phyloP scores from a whole-genome alignment of 2,797 vertebrate species.

The Melanotaenia pygmaea region DNA sequence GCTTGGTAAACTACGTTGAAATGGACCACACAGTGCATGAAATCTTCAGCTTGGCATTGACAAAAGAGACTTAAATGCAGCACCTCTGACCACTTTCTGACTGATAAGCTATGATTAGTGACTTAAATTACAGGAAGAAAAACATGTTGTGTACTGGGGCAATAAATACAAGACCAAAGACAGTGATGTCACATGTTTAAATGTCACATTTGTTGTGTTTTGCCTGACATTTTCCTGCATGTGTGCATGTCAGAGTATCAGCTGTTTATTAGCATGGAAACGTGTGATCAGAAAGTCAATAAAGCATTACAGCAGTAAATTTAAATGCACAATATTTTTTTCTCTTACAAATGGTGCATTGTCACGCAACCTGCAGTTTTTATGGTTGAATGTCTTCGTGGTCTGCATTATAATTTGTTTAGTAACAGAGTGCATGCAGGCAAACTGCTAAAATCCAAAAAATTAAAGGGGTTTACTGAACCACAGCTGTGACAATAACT shows the following conservation, averaged over 20 bases:
- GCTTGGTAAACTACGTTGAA: no score
- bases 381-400: neutral
- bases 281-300: constrained; percentile 1
- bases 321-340: constrained; percentile 10
- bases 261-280: neutral
- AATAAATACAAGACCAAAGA: neutral
- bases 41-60: no score
- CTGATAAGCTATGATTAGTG: neutral
- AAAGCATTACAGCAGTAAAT: neutral
- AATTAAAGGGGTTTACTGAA: neutral
- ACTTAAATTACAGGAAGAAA: neutral
- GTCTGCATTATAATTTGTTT: constrained; percentile 1
- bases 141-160: neutral
- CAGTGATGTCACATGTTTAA: neutral
- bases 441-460: neutral
- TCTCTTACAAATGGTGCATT: neutral
- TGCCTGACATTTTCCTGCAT: neutral
- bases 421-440: constrained; percentile 4
- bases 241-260: neutral
- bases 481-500: neutral
- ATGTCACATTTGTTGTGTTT: neutral
- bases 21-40: no score
- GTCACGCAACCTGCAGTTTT: constrained; percentile 6
- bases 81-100: neutral
- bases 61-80: no score